Base-by-base conservation (phyloP, 2,888 invertebrate species). In the Selenia dentaria region DNA sequence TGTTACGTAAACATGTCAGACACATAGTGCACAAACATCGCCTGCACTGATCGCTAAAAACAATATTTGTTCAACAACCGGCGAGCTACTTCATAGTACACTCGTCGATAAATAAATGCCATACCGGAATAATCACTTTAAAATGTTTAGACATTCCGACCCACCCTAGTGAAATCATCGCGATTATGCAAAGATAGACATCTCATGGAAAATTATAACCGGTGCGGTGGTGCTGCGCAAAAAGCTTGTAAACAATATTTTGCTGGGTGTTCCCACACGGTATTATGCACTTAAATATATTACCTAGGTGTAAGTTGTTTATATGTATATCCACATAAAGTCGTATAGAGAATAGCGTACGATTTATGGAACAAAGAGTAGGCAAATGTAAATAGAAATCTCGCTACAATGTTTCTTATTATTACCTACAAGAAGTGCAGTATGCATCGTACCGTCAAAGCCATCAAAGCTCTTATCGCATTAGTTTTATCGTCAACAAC, bases 31-130 rank as follows among this genome's bases (percentile, higher is more conserved):
- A 72, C 83, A 86, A 84, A 88, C 83, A 84, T 67, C 66, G 70
- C 69, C 79, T 72, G 76, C 80, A 80, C 83, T 88, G 85, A 88
- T 89, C 89, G 79, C 77, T 84, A 80, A 78, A 82, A 84, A 89
- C 80, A 89, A 90, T 90, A 88, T 87, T 90, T 85, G 75, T 83
- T 79, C 73, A 70, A 71, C 71, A 74, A 77, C 79, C 67, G 73
- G 62, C 63, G 65, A 62, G 64, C 67, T 63, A 51, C 54, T 60
- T 56, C 56, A 66, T 43, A 53, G 51, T 39, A 37, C 53, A 42
- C 51, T 52, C 57, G 57, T 60, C 59, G 53, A 56, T 63, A 61
- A 60, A 39, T 40, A 61, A 60, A 39, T 39, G 45, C 25, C 39
- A 25, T 20, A 18, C 13, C 44, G 27, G 22, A 31, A 35, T 48